Base-by-base conservation (phyloP, 2,797 vertebrate species). In the Acrossocheilus wenchowensis region DNA sequence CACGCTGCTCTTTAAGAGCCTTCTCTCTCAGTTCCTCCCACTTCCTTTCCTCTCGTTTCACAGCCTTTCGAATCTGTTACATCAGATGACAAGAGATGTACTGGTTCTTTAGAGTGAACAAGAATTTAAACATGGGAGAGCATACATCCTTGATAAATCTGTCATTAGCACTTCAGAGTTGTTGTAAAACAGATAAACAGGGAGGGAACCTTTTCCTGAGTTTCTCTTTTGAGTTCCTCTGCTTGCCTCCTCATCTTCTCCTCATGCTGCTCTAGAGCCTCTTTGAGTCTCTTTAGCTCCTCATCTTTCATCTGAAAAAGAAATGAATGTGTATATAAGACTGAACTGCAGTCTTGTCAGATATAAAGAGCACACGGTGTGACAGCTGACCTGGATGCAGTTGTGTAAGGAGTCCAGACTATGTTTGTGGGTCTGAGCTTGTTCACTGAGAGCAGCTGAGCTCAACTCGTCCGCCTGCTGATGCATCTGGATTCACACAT, bases 301-400 rank as follows among this genome's bases (percentile, higher is more conserved):
- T 95, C 92, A 45, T 95, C 93, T 90, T 92, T 95, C 4, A 91
- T 82, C 96, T 95, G 87, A 23, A 50, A 48, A 9, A 57, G 50
- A 69, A 52, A 34, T 11, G 26, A 60, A 57, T n/a, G 69, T 86
- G 83, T 34, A 48, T 14, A 43, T 72, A 23, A 4, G 52, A 23
- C 71, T 77, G 73, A 45, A 75, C 30, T 48, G 71, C n/a, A 73
- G 72, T 7, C 26, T 71, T 14, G 21, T 39, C 3, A 60, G 52
- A 87, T 66, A 45, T 50, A 50, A 26, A n/a, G 10, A 8, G 26
- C 66, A n/a, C 57, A 72, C 26, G 15, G n/a, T 30, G n/a, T 39
- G 23, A 30, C n/a, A 21, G 78, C 90, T 87, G 60, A 94, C 93
- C 92, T 94, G 88, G 41, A 92, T 11, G 64, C 77, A 88, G 66